Percentiles rank a stretch among this genome's conserved stretches.
These are phyloP conservation scores for Dascillus cervinus DNA, from an alignment of 2,888 invertebrate species.

Conservation along the genomic window DNA sequence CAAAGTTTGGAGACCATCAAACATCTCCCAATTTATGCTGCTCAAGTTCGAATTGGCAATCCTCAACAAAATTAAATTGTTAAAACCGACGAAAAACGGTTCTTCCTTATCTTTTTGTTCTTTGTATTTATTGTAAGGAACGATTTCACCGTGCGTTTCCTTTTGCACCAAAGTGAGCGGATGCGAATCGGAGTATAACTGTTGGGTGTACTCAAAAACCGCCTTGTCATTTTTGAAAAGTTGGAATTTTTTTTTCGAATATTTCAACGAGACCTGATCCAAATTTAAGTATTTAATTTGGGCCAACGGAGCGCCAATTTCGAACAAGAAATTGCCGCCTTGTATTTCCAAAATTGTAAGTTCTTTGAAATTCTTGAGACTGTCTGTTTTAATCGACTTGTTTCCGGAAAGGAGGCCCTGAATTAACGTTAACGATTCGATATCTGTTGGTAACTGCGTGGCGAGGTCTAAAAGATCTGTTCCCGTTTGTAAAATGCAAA, in stretches of 20 bases:
- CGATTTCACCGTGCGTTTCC: conserved; percentile 45
- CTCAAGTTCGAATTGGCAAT: conserved; percentile 53
- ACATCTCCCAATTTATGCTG: conserved; percentile 61
- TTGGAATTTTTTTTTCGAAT: conserved; percentile 33
- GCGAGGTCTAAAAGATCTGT: conserved; percentile 40
- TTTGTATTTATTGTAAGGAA: conserved; percentile 58
- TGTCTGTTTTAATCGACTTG: conserved; percentile 41
- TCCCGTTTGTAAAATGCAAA: conserved; percentile 47
- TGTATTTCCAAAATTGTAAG: conserved; percentile 54
- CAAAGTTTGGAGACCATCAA: conserved; percentile 53
- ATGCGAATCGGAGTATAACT: conserved; percentile 29
- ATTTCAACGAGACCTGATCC: conserved; percentile 40
- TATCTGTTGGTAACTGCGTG: conserved; percentile 42
- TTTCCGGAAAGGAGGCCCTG: conserved; percentile 48
- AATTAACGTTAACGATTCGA: conserved; percentile 50
- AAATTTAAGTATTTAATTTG: conserved; percentile 47
- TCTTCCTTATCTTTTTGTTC: conserved; percentile 45
- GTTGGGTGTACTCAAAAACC: conserved; percentile 37
- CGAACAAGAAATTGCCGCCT: conserved; percentile 44
- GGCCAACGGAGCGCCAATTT: conserved; percentile 44
- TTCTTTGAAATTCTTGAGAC: conserved; percentile 43
- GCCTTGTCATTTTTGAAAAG: conserved; percentile 40
- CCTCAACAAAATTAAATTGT: conserved; percentile 50
- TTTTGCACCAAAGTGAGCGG: conserved; percentile 34
- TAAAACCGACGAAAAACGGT: conserved; percentile 45